Evolutionary conservation across 2,888 invertebrate genomes (phyloP).

Genomic region (Drosophila helvetica): DNA sequence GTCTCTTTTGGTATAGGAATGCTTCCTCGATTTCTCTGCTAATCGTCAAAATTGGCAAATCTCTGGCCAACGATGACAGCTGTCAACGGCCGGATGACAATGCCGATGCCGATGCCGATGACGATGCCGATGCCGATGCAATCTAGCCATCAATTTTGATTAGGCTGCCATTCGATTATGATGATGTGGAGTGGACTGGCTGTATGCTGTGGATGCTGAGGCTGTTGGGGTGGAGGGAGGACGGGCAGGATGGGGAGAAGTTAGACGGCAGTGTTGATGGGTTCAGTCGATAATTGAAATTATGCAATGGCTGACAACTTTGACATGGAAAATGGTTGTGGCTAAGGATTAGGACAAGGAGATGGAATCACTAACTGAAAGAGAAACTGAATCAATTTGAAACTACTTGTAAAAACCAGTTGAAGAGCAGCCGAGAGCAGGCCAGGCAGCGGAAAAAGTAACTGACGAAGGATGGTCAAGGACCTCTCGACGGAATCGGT

Average conservation of each 20-base stretch:
- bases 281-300: conserved; percentile 63
- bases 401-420: background rate
- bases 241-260: no score
- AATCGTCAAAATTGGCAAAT: conserved; percentile 49
- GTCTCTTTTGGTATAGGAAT: background rate
- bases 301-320: conserved; percentile 41
- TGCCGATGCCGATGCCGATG: conserved; percentile 38
- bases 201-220: background rate
- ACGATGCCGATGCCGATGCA: conserved; percentile 39
- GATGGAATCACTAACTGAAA: background rate
- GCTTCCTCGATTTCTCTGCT: conserved; percentile 11
- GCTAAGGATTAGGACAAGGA: no score
- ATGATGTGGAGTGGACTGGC: conserved; percentile 2
- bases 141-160: conserved; percentile 71
- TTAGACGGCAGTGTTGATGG: conserved; percentile 1
- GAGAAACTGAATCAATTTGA: conserved; percentile 2
- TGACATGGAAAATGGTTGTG: background rate
- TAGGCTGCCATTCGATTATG: conserved; percentile 40
- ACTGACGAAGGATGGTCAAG: no score
- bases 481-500: no score
- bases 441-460: no score
- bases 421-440: background rate
- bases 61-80: conserved; percentile 63
- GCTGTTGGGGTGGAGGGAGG: no score
- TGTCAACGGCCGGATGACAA: conserved; percentile 56